phyloP scores from a whole-genome alignment of 2,888 invertebrate genomes.

The Drosophila pseudotalamancana region DNA sequence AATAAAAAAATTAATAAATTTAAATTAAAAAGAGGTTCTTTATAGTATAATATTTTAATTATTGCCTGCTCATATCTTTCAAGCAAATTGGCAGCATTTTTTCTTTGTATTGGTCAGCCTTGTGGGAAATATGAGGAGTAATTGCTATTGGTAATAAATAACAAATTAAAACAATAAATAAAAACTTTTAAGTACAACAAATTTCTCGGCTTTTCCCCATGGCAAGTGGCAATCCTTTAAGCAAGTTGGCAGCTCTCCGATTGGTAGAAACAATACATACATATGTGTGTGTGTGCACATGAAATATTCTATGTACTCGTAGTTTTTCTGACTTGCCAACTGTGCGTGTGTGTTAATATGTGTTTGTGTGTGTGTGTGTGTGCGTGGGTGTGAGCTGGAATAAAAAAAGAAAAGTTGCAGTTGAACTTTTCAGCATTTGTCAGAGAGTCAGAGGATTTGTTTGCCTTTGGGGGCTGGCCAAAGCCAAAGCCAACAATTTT shows the following conservation, averaged over 20 bases:
- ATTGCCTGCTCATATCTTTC: too few species aligned
- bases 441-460: slow-evolving; percentile 78
- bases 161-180: not conserved
- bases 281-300: slow-evolving; percentile 17
- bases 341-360: slow-evolving; percentile 8
- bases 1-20: too few species aligned
- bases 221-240: slow-evolving; percentile 2
- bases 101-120: too few species aligned
- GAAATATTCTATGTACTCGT: slow-evolving; percentile 39
- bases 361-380: slow-evolving; percentile 10
- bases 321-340: slow-evolving; percentile 16
- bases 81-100: too few species aligned
- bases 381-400: slow-evolving; percentile 7
- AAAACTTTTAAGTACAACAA: not conserved
- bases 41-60: too few species aligned
- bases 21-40: too few species aligned
- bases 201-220: not conserved
- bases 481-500: slow-evolving; percentile 61
- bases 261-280: not conserved
- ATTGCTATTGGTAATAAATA: too few species aligned
- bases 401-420: slow-evolving; percentile 59
- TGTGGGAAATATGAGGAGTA: too few species aligned
- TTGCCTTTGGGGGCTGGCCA: slow-evolving; percentile 66
- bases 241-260: slow-evolving; percentile 31
- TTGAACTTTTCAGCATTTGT: slow-evolving; percentile 76